Evolutionary conservation across 2,888 invertebrate genomes (phyloP), one percentile per base, ranked within the genome.

Genomic region (Arrhopalites spinosus): DNA sequence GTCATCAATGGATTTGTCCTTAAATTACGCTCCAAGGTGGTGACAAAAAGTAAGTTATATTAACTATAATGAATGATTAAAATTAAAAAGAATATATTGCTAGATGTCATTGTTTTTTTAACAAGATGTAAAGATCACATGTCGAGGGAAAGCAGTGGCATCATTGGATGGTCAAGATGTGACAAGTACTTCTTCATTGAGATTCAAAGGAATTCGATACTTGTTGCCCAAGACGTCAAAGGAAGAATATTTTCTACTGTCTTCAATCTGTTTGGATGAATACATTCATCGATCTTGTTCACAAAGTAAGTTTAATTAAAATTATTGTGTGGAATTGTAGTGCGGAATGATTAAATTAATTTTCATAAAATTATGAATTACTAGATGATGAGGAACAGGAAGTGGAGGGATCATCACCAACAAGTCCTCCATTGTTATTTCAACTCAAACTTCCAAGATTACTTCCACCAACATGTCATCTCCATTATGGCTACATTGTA

Each of bases 171-270:
- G 73, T 13, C 25, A 53, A 1, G 73, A 73, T 43, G 36, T 27
- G 3, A 43, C 73, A 8, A 45, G 73, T 20, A 63, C 73, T 2
- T 30, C 63, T 15, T 63, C 63, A 20, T 66, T 73, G 50, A 64
- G 73, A 64, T 66, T 73, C 50, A 73, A 73, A 47, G 73, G 73
- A 27, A 73, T 73, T 66, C 73, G 64, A 30, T 73, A 73, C 23
- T 64, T 73, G 2, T 29, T 73, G 8, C 73, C 73, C 47, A 63
- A 63, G 8, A 73, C 73, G 11, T 29, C 73, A 1, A 73, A 73
- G 64, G 73, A 73, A 50, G 73, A 73, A 29, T 64, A 50, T 25
- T 73, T 73, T 29, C 29, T 73, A 7, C 64, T 73, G n/a, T 73
- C 73, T 5, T 45, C 50, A 17, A 45, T 73, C 53, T 73, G 73